Evolutionary conservation across 1,140 invertebrate species (phyloP).

Genomic region (Stegodyphus mimosarum): DNA sequence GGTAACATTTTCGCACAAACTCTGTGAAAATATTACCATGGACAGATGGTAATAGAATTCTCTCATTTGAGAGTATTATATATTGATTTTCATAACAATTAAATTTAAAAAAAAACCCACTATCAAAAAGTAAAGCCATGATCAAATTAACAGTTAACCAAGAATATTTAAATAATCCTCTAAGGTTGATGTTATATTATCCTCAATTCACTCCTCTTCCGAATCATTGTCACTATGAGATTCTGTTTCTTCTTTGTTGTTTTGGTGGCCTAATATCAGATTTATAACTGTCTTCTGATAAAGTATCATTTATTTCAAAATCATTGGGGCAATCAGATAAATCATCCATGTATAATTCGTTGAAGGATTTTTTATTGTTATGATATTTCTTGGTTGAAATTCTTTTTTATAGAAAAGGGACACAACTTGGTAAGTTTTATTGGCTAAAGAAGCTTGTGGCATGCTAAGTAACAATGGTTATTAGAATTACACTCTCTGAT

Average conservation of each 20-base stretch:
- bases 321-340: neutral
- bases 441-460: neutral
- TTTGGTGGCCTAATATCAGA: conserved; percentile 12
- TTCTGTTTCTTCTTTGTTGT: conserved; percentile 1
- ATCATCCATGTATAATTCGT: neutral
- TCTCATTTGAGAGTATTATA: conserved; percentile 12
- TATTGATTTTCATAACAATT: neutral
- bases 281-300: neutral
- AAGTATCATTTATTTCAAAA: conserved; percentile 1
- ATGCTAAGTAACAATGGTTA: neutral
- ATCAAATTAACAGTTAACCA: conserved; percentile 1
- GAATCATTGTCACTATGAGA: conserved; percentile 11
- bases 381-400: neutral
- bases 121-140: conserved; percentile 8
- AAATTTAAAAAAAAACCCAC: conserved; percentile 1
- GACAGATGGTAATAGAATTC: neutral
- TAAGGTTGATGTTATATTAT: conserved; percentile 8
- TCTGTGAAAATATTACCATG: too few relatives aligned
- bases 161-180: conserved; percentile 9
- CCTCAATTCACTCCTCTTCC: neutral
- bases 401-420: neutral
- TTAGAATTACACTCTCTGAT: neutral
- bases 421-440: neutral
- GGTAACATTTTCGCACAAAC: neutral
- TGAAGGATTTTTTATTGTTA: neutral